A percentile compares a stretch with the other conserved stretches of the same genome.
Evolutionary conservation across 2,888 invertebrate species (phyloP).

Genomic region (Hypomecis atomaria): DNA sequence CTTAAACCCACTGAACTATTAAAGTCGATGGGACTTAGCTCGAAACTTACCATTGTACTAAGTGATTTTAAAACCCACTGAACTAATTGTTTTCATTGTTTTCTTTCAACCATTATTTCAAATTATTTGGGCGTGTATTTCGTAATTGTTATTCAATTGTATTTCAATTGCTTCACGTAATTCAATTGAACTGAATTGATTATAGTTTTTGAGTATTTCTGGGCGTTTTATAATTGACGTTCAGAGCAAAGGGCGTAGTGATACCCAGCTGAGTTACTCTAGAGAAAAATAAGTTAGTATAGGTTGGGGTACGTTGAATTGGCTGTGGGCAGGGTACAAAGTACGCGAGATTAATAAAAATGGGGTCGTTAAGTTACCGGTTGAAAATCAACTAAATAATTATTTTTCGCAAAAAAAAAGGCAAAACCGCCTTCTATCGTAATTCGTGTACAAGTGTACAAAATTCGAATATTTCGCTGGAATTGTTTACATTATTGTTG

Average conservation of each 20-base stretch:
- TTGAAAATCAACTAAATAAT: too few species aligned
- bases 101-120: constrained; percentile 17
- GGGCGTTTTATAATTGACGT: not conserved
- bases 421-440: too few species aligned
- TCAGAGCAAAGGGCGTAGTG: not conserved
- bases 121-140: constrained; percentile 18
- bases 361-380: too few species aligned
- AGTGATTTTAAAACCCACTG: constrained; percentile 21
- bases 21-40: constrained; percentile 2
- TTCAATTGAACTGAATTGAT: constrained; percentile 4
- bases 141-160: constrained; percentile 28
- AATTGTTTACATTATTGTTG: too few species aligned
- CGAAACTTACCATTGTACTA: constrained; percentile 14
- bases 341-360: too few species aligned
- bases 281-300: too few species aligned
- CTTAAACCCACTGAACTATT: constrained; percentile 6
- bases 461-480: too few species aligned
- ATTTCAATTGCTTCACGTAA: not conserved
- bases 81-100: constrained; percentile 29
- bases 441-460: too few species aligned
- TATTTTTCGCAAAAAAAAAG: too few species aligned
- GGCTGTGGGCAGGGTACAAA: too few species aligned
- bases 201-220: not conserved
- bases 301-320: too few species aligned
- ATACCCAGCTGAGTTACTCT: not conserved